Percentiles rank a stretch among this genome's conserved stretches.
These are phyloP conservation scores for Dysdera silvatica DNA, from an alignment of 1,140 invertebrate genomes.

Conservation along the genomic window DNA sequence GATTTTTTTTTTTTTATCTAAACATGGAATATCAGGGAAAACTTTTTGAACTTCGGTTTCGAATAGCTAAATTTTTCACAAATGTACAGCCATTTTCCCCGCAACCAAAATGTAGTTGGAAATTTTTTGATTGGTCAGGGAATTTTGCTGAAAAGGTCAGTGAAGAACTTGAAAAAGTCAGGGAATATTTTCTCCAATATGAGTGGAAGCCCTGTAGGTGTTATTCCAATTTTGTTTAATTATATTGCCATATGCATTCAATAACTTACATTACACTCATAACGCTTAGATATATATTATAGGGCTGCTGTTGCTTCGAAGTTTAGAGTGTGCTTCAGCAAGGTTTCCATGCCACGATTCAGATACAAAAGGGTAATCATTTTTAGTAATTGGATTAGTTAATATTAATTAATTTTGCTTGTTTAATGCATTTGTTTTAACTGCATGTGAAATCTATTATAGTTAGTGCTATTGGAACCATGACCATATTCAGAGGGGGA, in stretches of 20 bases:
- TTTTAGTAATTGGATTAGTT: neutral
- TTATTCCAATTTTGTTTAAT: too few species aligned
- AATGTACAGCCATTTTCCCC: too few species aligned
- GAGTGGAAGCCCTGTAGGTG: neutral
- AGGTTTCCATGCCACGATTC: constrained; percentile 8
- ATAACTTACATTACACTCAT: neutral
- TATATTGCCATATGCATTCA: neutral
- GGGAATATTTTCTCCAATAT: neutral
- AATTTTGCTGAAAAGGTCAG: too few species aligned
- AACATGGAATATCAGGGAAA: too few species aligned
- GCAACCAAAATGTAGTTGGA: too few species aligned
- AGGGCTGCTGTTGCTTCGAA: constrained; percentile 2
- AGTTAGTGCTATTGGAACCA: neutral
- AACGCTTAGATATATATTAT: neutral
- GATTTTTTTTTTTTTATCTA: too few species aligned
- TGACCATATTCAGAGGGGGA: neutral
- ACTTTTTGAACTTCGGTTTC: too few species aligned
- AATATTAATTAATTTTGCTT: neutral
- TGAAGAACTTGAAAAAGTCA: neutral
- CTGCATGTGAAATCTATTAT: neutral
- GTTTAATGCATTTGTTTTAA: neutral
- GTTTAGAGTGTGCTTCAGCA: constrained; percentile 3
- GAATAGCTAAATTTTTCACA: too few species aligned
- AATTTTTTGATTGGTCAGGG: too few species aligned
- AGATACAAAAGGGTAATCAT: constrained; percentile 21